Evolutionary conservation across 2,113 vertebrate species (phyloP).

Genomic region (Anhinga anhinga): DNA sequence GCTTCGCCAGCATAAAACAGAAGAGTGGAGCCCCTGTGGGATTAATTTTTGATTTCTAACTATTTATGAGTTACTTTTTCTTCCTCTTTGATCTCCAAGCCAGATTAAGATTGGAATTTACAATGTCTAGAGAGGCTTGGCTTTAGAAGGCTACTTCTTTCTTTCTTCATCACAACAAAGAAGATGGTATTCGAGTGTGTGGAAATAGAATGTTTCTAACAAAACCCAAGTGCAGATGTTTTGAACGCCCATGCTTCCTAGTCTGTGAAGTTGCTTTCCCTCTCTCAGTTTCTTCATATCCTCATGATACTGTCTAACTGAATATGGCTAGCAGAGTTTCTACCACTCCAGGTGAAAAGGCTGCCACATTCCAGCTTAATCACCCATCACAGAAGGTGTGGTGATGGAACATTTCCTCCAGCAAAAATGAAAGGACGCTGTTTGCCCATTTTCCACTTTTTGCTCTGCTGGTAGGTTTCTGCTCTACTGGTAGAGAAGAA

Average conservation of each 20-base stretch:
- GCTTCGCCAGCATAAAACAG: neutral
- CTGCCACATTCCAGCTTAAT: neutral
- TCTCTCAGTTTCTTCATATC: neutral
- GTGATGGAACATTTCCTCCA: neutral
- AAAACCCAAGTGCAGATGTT: neutral
- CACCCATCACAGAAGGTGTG: neutral
- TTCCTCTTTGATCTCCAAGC: neutral
- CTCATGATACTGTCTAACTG: neutral
- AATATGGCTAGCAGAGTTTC: neutral
- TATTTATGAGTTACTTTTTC: neutral
- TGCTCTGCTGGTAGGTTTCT: neutral
- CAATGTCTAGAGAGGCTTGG: neutral
- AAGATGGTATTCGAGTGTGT: neutral
- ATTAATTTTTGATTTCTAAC: conserved; percentile 7
- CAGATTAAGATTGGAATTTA: neutral
- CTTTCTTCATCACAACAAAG: neutral
- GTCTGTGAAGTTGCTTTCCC: neutral
- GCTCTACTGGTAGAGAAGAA: neutral
- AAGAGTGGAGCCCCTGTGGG: neutral
- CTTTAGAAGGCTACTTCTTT: neutral
- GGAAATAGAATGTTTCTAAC: neutral
- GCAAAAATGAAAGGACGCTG: neutral
- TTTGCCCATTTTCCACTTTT: neutral
- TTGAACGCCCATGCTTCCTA: neutral
- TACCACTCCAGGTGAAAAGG: neutral